Percentiles rank a stretch among this genome's conserved stretches.
Conservation (phyloP, 23 tunicate species). For the Aplidium turbinatum region DNA sequence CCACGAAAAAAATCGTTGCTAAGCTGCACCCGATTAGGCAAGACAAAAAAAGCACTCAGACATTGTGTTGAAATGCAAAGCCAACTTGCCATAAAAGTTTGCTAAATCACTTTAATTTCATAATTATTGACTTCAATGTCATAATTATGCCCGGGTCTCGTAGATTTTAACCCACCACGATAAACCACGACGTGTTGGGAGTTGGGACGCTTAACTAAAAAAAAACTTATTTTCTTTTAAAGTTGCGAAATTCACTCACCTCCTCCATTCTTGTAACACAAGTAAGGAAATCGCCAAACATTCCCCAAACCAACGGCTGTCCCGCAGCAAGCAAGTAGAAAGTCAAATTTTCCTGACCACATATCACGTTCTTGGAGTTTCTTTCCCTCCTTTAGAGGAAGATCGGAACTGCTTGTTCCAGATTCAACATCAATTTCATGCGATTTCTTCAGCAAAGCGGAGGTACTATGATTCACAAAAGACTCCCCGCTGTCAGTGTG, state of each 20-base stretch:
- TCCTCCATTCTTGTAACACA: constrained; percentile 96
- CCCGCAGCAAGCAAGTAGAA: constrained; percentile 91
- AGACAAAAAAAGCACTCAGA: no score
- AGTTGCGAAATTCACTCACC: constrained; percentile 42
- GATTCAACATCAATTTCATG: constrained; percentile 23
- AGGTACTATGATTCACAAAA: constrained; percentile 41
- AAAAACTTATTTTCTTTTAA: not conserved
- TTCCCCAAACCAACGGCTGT: constrained; percentile 94
- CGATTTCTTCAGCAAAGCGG: constrained; percentile 32
- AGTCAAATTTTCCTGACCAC: constrained; percentile 94
- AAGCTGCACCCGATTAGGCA: no score
- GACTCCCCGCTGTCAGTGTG: constrained; percentile 85
- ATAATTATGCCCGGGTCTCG: not conserved
- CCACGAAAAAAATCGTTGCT: no score
- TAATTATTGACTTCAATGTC: not conserved
- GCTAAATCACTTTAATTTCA: not conserved
- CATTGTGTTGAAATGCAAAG: no score
- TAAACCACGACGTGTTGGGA: not conserved
- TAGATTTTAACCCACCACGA: not conserved
- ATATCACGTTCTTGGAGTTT: constrained; percentile 69
- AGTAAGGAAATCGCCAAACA: constrained; percentile 95
- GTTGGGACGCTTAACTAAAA: not conserved
- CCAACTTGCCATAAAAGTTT: not conserved
- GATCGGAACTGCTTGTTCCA: not conserved
- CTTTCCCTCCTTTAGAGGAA: constrained; percentile 42